Evolutionary conservation across 2,797 vertebrate species (phyloP), one percentile per base, ranked within the genome.

Genomic region (Merluccius polli): DNA sequence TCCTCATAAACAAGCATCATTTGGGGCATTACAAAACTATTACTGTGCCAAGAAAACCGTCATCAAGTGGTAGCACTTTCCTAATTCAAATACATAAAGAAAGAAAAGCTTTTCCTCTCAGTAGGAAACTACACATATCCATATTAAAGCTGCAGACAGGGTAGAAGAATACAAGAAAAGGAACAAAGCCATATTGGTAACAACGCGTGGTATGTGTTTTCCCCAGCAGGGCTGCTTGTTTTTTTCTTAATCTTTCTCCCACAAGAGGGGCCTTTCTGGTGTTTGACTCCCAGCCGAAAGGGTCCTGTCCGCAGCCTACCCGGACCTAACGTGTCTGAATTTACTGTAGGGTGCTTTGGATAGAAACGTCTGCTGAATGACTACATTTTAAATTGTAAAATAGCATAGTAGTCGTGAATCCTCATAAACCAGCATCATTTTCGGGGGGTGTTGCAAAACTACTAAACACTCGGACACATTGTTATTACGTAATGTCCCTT

Each of bases 201-300:
- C 59, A 65, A 65, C 1, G 9, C 10, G 59, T 65, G 59, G n/a
- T 65, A 63, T 6, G 24, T 65, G 24, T 12, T 65, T 27, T 27
- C n/a, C n/a, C 59, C 59, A 27, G 59, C 9, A 65, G 59, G 59
- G 59, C 24, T 65, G 59, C 44, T 65, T 27, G 59, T 65, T 33
- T n/a, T n/a, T n/a, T n/a, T 70, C 35, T 21, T 7, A 2, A 9
- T 33, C 70, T 71, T 12, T 71, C 32, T 71, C 18, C 67, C 67
- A 69, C 67, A 69, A 32, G 29, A 30, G 82, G 81, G 78, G 72
- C 80, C 82, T 88, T 70, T 79, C 74, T 80, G 79, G 36, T 35
- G 36, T 38, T 38, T 6, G 36, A 38, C 10, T 7, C 36, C 36
- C 36, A 12, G 36, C 10, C 10, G 36, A 35, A 38, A 12, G 36